These are phyloP conservation scores for Lagorchestes hirsutus DNA, from an alignment of 2,797 vertebrate genomes.

Conservation along the genomic window DNA sequence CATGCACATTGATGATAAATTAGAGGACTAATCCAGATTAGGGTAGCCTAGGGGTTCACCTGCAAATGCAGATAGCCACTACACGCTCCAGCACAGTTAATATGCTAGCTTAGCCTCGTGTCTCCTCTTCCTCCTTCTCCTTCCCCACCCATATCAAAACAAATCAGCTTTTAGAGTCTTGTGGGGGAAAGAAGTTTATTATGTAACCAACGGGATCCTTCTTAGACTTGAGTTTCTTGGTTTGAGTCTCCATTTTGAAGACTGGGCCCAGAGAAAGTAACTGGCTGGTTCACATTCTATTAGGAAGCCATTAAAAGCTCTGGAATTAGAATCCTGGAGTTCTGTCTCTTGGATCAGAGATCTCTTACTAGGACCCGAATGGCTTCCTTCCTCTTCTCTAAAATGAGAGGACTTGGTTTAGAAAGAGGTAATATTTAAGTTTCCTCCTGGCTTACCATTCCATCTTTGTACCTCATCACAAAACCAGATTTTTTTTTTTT, in stretches of 20 bases:
- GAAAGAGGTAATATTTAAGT: not conserved
- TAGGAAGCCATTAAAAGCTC: constrained; percentile 34
- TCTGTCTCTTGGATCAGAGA: constrained; percentile 28
- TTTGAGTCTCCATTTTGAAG: constrained; percentile 25
- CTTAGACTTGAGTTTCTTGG: not conserved
- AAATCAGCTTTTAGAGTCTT: not conserved
- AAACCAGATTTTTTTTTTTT: constrained; percentile 55
- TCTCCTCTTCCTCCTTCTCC: not conserved
- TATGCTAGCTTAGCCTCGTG: not conserved
- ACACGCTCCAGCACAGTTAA: not conserved
- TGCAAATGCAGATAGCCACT: not conserved
- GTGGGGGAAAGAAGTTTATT: not conserved
- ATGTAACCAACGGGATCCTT: not conserved
- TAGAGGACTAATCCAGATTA: not conserved
- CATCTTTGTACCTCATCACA: not conserved
- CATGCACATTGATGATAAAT: not conserved
- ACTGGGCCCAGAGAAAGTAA: not conserved
- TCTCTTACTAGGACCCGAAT: not conserved
- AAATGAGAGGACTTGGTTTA: not conserved
- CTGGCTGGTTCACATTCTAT: not conserved
- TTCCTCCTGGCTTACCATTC: not conserved
- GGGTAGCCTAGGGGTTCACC: not conserved
- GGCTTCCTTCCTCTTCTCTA: not conserved
- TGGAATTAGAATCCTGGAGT: not conserved
- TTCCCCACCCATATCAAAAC: not conserved